Conservation (phyloP, 2,888 invertebrate species). For the Drosophila yooni region DNA sequence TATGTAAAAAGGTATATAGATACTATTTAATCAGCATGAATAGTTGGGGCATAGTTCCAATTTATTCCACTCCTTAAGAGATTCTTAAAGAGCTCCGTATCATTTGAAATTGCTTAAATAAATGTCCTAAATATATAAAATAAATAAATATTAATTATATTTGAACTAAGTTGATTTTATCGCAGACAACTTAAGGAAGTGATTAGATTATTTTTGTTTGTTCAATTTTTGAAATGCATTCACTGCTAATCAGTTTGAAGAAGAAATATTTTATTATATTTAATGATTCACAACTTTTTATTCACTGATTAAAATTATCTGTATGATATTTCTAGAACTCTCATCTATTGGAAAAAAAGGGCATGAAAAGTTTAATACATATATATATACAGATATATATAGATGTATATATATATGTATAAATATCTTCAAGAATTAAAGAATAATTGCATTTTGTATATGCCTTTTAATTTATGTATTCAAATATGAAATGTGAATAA, state of each 20-base stretch:
- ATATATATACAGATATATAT: background rate
- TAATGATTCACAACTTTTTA: slow-evolving; percentile 6
- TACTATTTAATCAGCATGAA: background rate
- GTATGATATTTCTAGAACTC: background rate
- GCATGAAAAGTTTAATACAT: background rate
- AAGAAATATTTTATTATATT: slow-evolving; percentile 1
- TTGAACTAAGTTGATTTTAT: background rate
- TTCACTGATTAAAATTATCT: background rate
- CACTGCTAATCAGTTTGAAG: slow-evolving; percentile 1
- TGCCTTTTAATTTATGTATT: background rate
- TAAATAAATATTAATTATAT: background rate
- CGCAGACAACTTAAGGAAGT: background rate
- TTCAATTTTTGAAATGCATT: background rate
- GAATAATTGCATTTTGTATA: background rate
- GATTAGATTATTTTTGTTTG: slow-evolving; percentile 9
- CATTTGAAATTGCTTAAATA: background rate
- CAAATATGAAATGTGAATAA: background rate
- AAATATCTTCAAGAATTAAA: background rate
- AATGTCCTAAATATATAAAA: background rate
- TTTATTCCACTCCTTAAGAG: background rate
- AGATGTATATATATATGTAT: background rate
- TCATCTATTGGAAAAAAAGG: background rate
- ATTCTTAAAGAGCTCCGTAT: background rate
- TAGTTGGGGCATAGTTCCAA: background rate
- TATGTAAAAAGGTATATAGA: background rate